Percentiles rank a stretch among this genome's conserved stretches.
Conservation (phyloP, 2,888 invertebrate species). For the Drosophila suboccidentalis region DNA sequence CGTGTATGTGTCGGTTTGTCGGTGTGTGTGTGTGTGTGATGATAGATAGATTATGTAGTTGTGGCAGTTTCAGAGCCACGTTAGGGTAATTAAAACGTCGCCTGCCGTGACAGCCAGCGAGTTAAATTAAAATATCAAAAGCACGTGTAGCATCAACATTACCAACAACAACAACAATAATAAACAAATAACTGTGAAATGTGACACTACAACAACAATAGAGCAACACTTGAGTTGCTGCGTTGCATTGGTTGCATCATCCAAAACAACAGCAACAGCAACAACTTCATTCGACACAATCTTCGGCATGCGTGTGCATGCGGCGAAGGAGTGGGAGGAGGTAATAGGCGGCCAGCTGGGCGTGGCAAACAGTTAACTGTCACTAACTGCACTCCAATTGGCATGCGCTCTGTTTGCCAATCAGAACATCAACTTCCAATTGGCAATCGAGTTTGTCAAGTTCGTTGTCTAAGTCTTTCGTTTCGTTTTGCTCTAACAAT, state of each 20-base stretch:
- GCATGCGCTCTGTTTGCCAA: conserved; percentile 44
- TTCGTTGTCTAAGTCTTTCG: conserved; percentile 56
- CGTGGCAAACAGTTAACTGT: conserved; percentile 34
- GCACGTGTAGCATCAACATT: conserved; percentile 55
- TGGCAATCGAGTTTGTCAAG: conserved; percentile 29
- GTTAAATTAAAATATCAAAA: conserved; percentile 68
- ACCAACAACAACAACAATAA: conserved; percentile 29
- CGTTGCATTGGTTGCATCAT: conserved; percentile 53
- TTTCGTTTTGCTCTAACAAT: conserved; percentile 36
- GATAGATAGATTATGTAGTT: conserved; percentile 36
- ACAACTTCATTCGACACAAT: conserved; percentile 14
- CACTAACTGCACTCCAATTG: conserved; percentile 41
- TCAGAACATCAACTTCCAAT: conserved; percentile 43
- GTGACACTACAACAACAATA: conserved; percentile 60
- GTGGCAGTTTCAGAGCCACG: conserved; percentile 38
- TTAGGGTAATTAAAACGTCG: conserved; percentile 61
- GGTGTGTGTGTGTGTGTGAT: conserved; percentile 8
- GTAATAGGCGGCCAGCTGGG: conserved; percentile 7
- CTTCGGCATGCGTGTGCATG: neutral
- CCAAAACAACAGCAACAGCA: conserved; percentile 4
- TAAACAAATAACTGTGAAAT: conserved; percentile 68
- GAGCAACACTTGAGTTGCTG: conserved; percentile 53
- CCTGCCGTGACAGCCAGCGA: conserved; percentile 66
- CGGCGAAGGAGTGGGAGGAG: conserved; percentile 10
- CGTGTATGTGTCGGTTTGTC: neutral